Evolutionary conservation across 1,140 invertebrate species (phyloP), one percentile per base, ranked within the genome.

Genomic region (Campodea augens): DNA sequence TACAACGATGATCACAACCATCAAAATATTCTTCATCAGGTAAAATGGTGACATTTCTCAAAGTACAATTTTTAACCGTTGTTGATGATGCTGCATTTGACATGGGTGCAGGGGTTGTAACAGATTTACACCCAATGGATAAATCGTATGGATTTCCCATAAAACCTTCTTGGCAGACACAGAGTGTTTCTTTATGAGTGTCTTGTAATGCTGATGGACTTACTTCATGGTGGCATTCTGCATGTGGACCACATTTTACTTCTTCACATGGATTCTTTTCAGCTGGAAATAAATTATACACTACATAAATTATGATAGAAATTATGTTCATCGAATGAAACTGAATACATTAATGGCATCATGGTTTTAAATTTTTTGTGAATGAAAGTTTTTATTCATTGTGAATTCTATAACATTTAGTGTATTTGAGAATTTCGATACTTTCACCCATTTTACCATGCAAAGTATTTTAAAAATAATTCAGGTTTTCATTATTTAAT

Each of bases 1-100:
- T 49, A 49, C 64, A 66, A 36, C 53, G 52, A 23, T 55, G 57
- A 18, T 57, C 59, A 47, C 64, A 66, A 20, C 60, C 57, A 32
- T 63, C 57, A 29, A 55, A 57, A 47, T 61, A 61, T 5, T 58
- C 54, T 24, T 60, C 59, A 1, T 61, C 62, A 25, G 57, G 51
- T 12, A 43, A 41, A 50, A 57, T 62, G 1, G 60, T 59, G 20
- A 53, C 53, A 44, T 60, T 60, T 24, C 61, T 57, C 25, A 53
- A 54, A 10, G 55, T 47, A 50, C 64, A 66, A 10, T 55, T 56
- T 21, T 59, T 54, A 3, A 45, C 20, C 36, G 50, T 54, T 5
- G 27, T 20, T 15, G 32, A 41, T 12, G 51, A 38, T n/a, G n/a
- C n/a, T n/a, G n/a, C n/a, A n/a, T n/a, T n/a, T n/a, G n/a, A n/a